Evolutionary conservation across 2,113 vertebrate species (phyloP).

Genomic region (Dascyllus trimaculatus): DNA sequence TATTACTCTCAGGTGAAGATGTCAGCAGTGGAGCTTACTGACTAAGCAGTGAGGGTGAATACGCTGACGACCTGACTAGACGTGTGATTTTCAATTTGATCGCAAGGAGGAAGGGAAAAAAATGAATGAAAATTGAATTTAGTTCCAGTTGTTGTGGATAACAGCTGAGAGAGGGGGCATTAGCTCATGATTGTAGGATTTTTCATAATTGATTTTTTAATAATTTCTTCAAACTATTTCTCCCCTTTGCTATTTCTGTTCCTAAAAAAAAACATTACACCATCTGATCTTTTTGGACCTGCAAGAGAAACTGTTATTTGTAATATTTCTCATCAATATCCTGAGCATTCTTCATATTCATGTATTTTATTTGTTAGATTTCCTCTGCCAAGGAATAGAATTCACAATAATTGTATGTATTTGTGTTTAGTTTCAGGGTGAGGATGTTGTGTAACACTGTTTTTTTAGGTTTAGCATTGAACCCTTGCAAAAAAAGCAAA

Average conservation of each 20-base stretch:
- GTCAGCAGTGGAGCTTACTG: slow-evolving; percentile 40
- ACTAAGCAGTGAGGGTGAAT: slow-evolving; percentile 24
- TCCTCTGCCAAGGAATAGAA: neutral
- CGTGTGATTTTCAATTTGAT: slow-evolving; percentile 53
- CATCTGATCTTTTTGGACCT: neutral
- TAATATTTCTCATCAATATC: neutral
- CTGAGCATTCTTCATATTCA: neutral
- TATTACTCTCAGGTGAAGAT: slow-evolving; percentile 59
- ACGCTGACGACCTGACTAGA: neutral
- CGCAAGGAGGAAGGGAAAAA: slow-evolving; percentile 44
- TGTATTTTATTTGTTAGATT: too few species aligned
- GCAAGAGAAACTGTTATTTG: neutral
- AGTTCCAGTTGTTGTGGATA: slow-evolving; percentile 24
- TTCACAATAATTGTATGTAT: neutral
- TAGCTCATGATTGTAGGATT: slow-evolving; percentile 28
- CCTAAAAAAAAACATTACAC: neutral
- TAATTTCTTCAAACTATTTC: neutral
- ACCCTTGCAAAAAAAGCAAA: neutral
- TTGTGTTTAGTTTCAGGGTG: neutral
- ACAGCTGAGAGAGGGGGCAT: slow-evolving; percentile 20
- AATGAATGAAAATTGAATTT: slow-evolving; percentile 11
- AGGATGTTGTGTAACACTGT: too few species aligned
- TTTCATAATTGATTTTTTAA: slow-evolving; percentile 37
- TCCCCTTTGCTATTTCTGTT: neutral
- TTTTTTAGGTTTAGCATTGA: neutral